Base-by-base conservation (phyloP, 2,113 vertebrate genomes). In the Crotalus helleri region DNA sequence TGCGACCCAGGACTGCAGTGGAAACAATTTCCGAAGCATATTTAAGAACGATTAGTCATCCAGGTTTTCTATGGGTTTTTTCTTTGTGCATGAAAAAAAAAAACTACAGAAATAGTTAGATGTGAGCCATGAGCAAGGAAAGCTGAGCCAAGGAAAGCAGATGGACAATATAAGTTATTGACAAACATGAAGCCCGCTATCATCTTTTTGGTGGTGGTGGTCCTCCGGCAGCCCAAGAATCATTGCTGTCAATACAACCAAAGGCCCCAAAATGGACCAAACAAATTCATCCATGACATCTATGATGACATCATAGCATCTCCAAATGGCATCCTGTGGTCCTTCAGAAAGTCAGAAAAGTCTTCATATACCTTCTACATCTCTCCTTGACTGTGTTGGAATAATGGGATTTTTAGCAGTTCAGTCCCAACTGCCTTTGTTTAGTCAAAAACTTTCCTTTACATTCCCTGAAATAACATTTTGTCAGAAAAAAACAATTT, bases 131-230 rank as follows among this genome's bases (percentile, higher is more conserved):
- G 33, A 39, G 15, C 69, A 39, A 74, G n/a, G n/a, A 74, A 33
- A 33, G 81, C 23, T 88, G 90, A 93, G 21, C 64, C 64, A 93
- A 91, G 91, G 90, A 92, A 95, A 44, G 91, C 58, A 92, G 59
- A 13, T 15, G 91, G 89, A 89, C 58, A 95, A 87, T 93, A 95
- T 81, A 94, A 91, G 92, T 93, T 95, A 95, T 8, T 64, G 89
- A 93, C 92, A 95, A 92, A 95, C n/a, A 74, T 39, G 15, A 39
- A 39, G 15, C 69, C 13, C n/a, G 7, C n/a, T 39, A 39, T 39
- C 33, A 81, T 81, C 15, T 81, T 2, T 81, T 81, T 81, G 69
- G 69, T 81, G 2, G 33, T 1, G n/a, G 15, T 39, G 69, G 33
- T 19, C 33, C 69, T 49, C 39, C 7, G 26, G 11, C 44, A 24